Conservation (phyloP, 2,888 invertebrate species). For the Microctonus hyperodae region DNA sequence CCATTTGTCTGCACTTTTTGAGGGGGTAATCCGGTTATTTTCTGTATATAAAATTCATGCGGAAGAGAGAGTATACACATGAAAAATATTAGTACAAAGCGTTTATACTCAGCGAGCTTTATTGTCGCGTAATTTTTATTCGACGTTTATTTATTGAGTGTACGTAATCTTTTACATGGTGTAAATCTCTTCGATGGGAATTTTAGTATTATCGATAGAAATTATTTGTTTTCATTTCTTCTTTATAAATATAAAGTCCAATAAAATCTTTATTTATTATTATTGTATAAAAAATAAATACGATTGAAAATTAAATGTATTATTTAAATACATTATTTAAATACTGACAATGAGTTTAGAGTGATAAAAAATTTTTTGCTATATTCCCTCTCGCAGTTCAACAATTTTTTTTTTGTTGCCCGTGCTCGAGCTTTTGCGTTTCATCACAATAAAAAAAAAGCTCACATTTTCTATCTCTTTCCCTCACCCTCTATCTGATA, state of each 20-base stretch:
- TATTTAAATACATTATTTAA: background rate
- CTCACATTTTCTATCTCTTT: too few species aligned
- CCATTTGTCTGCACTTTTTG: background rate
- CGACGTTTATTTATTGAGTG: constrained; percentile 27
- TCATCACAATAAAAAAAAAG: background rate
- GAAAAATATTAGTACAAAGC: background rate
- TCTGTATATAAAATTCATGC: background rate
- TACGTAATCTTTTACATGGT: constrained; percentile 15
- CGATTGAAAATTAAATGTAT: background rate
- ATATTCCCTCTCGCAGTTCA: background rate
- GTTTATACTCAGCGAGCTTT: constrained; percentile 16
- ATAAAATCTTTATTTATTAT: background rate
- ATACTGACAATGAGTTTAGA: background rate
- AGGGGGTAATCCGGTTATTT: constrained; percentile 28
- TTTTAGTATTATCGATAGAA: background rate
- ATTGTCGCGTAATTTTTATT: constrained; percentile 28
- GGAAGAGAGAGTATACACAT: background rate
- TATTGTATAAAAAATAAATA: background rate
- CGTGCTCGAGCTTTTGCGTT: background rate
- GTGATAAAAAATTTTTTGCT: background rate
- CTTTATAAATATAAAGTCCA: too few species aligned
- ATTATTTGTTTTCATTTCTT: background rate
- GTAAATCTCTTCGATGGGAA: constrained; percentile 16
- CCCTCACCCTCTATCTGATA: background rate
- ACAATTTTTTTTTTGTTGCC: background rate